Evolutionary conservation across 2,797 vertebrate genomes (phyloP).

Genomic region (Chrysocyon brachyurus): DNA sequence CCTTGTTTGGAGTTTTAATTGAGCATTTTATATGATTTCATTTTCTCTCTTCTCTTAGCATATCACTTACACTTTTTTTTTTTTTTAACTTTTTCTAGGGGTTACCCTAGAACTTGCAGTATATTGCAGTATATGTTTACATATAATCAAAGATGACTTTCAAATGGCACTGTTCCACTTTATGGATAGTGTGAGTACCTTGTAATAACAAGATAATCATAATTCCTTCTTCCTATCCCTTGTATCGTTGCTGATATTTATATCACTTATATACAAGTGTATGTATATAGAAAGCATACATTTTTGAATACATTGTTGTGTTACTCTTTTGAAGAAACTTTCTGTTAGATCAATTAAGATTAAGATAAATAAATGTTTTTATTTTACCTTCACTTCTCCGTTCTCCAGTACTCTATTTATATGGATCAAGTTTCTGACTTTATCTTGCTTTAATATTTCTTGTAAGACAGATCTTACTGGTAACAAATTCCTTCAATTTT

Average conservation of each 20-base stretch:
- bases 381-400: neutral
- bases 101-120: neutral
- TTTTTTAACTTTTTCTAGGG: neutral
- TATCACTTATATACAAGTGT: neutral
- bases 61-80: neutral
- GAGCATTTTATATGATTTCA: neutral
- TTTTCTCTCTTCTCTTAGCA: neutral
- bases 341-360: neutral
- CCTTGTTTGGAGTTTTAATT: neutral
- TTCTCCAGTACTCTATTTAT: neutral
- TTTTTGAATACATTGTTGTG: neutral
- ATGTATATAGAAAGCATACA: neutral
- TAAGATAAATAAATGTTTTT: neutral
- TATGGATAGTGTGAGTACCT: neutral
- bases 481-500: neutral
- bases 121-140: neutral
- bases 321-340: neutral
- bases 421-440: neutral
- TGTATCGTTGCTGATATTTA: neutral
- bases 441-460: neutral
- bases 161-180: neutral
- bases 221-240: neutral
- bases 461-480: neutral
- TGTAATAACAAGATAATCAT: neutral
- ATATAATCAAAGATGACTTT: neutral